Evolutionary conservation across 2,797 vertebrate genomes (phyloP), one percentile per base, ranked within the genome.

Genomic region (Delichon dasypus): DNA sequence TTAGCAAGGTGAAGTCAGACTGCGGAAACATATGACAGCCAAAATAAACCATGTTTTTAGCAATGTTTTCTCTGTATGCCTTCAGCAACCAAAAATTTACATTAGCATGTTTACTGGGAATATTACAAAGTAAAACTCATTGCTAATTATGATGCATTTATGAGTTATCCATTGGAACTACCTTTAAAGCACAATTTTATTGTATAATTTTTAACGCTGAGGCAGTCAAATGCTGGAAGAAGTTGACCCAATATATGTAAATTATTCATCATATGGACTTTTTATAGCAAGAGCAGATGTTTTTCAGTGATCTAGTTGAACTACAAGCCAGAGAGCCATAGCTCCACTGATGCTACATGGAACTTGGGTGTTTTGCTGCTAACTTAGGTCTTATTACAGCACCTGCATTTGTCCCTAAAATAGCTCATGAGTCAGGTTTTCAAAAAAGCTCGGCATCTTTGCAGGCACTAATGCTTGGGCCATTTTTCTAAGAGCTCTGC

Each of bases 401-500:
- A 94, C 87, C 75, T 91, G 78, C 50, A 82, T 80, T 92, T 87
- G 47, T 86, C 70, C 84, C 74, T 77, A 75, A 87, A 93, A 93
- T 92, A 91, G 72, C 64, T 85, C 42, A 40, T 88, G 87, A 90
- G 62, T 94, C 93, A 94, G 62, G 58, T 92, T 93, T 90, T 91
- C 36, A 68, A 8, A 85, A 89, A 88, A 77, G 65, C 65, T 92
- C 75, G 55, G 54, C 44, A 57, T 88, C n/a, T 84, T 77, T 29
- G 14, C 32, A 62, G 57, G 45, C 61, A 75, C 38, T 83, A 71
- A 58, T 1, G 3, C 82, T 73, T 62, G 55, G 62, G 48, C n/a
- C 50, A 48, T 30, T 86, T 88, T 90, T 88, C 27, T 51, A 48
- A 75, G 55, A 90, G 76, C n/a, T 78, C 54, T 70, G 79, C 16